A percentile compares a stretch with the other conserved stretches of the same genome.
Evolutionary conservation across 2,113 vertebrate genomes (phyloP).

Genomic region (Xerus inauris): DNA sequence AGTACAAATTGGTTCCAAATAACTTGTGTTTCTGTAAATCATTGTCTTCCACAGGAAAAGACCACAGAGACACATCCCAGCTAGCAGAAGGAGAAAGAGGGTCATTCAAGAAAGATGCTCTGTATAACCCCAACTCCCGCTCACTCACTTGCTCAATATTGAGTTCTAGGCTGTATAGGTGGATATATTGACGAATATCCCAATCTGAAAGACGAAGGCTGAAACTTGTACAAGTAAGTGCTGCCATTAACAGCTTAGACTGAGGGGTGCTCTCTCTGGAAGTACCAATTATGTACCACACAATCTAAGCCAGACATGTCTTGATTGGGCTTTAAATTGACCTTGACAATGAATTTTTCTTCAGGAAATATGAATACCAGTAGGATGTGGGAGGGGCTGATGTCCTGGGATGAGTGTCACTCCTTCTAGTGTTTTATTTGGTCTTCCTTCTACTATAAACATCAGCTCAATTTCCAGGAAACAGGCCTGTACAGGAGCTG

Average conservation of each 20-base stretch:
- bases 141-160: neutral
- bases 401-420: neutral
- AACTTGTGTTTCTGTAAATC: neutral
- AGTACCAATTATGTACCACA: fast-evolving
- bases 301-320: neutral
- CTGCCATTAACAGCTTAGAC: neutral
- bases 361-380: neutral
- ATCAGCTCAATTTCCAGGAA: neutral
- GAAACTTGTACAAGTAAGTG: neutral
- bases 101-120: neutral
- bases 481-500: neutral
- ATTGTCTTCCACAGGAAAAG: neutral
- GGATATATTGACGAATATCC: neutral
- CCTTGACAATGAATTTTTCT: neutral
- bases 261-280: neutral
- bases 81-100: neutral
- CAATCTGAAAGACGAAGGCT: neutral
- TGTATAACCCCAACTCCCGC: fast-evolving
- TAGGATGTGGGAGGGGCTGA: neutral
- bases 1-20: neutral
- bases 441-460: neutral
- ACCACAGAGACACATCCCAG: neutral
- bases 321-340: too few species aligned
- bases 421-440: neutral
- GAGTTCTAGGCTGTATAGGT: neutral